Evolutionary conservation across 2,113 vertebrate genomes (phyloP), one percentile per base, ranked within the genome.

Genomic region (Regulus satrapa): DNA sequence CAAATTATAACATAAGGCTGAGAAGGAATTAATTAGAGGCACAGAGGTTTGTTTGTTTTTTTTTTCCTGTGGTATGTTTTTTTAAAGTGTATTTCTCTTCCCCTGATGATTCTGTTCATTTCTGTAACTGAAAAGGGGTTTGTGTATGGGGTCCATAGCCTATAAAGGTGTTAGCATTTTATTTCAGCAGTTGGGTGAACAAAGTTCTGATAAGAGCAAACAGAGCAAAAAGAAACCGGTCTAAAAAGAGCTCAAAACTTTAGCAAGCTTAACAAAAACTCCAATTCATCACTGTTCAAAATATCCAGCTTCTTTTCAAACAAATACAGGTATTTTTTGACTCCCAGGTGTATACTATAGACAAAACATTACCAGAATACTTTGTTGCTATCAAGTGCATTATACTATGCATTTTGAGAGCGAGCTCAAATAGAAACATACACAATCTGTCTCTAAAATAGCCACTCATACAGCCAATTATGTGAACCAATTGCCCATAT

Each of bases 21-120:
- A 62, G 40, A 76, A 77, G 43, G 1, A 75, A 86, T 54, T 69
- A 11, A 23, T 62, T 80, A 83, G 58, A 8, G 16, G 38, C 25
- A 67, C 15, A 21, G 31, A 6, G 4, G 9, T n/a, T n/a, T n/a
- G n/a, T n/a, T n/a, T n/a, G 4, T 5, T 2, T 0, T 28, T 0
- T 29, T 56, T 43, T 43, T 3, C 21, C 32, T 49, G 12, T 23
- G 15, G 14, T 25, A 5, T 51, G 28, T 26, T 56, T 79, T 91
- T 41, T 4, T 72, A 89, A 36, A 3, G 21, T 12, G 5, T 40
- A 18, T 13, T 43, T 36, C 45, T 72, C 7, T 72, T 76, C 20
- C n/a, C 21, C 17, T 67, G 21, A 58, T 59, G 73, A 72, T 52
- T 36, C 32, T 76, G 66, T 38, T 41, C 41, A 48, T 74, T 81